Base-by-base conservation (phyloP, 2,113 vertebrate genomes). In the Psettodes erumei region DNA sequence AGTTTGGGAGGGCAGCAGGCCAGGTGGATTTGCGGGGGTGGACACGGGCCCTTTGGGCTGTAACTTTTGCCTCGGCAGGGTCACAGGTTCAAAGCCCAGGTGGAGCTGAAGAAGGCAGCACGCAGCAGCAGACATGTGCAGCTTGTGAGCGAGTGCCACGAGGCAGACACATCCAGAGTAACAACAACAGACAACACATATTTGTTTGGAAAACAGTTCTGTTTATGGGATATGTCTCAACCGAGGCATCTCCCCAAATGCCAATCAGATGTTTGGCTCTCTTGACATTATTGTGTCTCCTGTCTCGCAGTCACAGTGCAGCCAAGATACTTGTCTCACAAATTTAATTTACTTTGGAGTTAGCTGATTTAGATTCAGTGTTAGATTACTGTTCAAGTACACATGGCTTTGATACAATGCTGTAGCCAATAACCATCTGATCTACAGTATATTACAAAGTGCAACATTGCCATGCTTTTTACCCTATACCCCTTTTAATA, bases 31-130 rank as follows among this genome's bases (percentile, higher is more conserved):
- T 77, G 75, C 3, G 73, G 76, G 60, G 75, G 79, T 27, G 58
- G 62, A 38, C 40, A 48, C 6, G 19, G 48, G 72, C 68, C 76
- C 73, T 28, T 21, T 38, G 80, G 72, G 72, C 45, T 60, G 19
- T 54, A 45, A 80, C 82, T 73, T 79, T 80, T 78, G 45, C 35
- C 23, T 59, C 30, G 2, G 54, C 28, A 23, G n/a, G 73, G 76
- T 83, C 73, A 71, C 27, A 45, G 76, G 40, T 75, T 83, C 73
- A 77, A 75, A 74, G 69, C 54, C 74, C 77, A 81, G 74, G 83
- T 88, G 79, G 73, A n/a, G 54, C 63, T 53, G 47, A 54, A 69
- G 42, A 64, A 79, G 48, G 21, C 25, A 28, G 50, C 2, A 18
- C 25, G 8, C 11, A 28, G 15, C 25, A 25, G 21, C 48, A 51